Conservation (phyloP, 2,888 invertebrate genomes). For the Hirtodrosophila confusa region DNA sequence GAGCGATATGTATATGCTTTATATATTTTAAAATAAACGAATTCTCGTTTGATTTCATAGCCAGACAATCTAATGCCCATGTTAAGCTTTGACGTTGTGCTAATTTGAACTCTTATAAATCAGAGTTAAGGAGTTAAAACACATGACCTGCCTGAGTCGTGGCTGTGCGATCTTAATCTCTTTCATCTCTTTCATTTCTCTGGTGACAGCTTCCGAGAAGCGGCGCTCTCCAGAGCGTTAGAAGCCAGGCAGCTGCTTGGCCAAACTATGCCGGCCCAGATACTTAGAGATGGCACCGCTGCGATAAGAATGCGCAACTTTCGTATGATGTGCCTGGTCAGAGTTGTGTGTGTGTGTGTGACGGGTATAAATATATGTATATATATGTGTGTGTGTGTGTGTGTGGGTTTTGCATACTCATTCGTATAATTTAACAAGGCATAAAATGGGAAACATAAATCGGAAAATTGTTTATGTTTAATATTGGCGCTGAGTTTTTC, state of each 20-base stretch:
- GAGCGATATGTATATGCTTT: too few relatives aligned
- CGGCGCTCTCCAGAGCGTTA: constrained; percentile 7
- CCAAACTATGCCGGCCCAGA: constrained; percentile 31
- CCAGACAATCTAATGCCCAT: constrained; percentile 25
- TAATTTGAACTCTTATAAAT: constrained; percentile 49
- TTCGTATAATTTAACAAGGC: constrained; percentile 20
- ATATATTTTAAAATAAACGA: too few relatives aligned
- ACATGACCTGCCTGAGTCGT: constrained; percentile 20
- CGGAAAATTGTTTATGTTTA: constrained; percentile 25
- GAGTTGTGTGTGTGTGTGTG: constrained; percentile 1
- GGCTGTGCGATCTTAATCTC: constrained; percentile 45
- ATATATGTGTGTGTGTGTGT: constrained; percentile 1
- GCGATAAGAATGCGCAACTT: constrained; percentile 24
- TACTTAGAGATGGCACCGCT: constrained; percentile 16
- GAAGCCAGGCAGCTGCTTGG: constrained; percentile 9
- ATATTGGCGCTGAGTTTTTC: constrained; percentile 21
- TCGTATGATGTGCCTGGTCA: constrained; percentile 13
- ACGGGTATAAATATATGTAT: neutral
- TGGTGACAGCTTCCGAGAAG: constrained; percentile 60
- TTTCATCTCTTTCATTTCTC: neutral
- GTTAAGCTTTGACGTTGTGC: constrained; percentile 22
- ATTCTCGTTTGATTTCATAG: neutral
- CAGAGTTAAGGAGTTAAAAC: constrained; percentile 28
- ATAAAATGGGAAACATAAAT: constrained; percentile 21
- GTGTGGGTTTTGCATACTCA: constrained; percentile 31